Percentiles rank a stretch among this genome's conserved stretches.
Evolutionary conservation across 2,797 vertebrate genomes (phyloP).

Genomic region (Sarcoramphus papa): DNA sequence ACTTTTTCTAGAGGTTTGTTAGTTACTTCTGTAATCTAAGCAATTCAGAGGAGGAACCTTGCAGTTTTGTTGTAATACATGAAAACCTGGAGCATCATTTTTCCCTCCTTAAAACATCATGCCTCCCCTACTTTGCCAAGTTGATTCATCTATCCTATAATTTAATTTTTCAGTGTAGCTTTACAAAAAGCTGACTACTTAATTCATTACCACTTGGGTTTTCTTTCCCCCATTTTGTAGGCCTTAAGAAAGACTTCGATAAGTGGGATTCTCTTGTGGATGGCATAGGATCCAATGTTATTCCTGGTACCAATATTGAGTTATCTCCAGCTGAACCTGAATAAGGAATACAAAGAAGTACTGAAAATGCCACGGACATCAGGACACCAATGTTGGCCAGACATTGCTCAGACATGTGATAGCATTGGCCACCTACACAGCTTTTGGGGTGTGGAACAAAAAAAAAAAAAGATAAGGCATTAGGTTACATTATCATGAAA

Average conservation of each 20-base stretch:
- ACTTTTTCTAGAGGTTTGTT: neutral
- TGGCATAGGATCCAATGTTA: constrained; percentile 86
- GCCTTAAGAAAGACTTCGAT: constrained; percentile 84
- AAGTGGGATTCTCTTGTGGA: constrained; percentile 89
- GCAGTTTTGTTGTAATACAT: neutral
- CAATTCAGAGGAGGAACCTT: neutral
- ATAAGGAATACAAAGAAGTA: neutral
- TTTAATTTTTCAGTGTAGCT: neutral
- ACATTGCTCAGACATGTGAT: neutral
- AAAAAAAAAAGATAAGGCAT: neutral
- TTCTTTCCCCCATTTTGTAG: constrained; percentile 59
- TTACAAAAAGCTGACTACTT: neutral
- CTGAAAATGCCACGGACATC: neutral
- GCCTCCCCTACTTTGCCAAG: neutral
- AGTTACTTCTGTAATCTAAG: neutral
- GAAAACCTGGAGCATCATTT: neutral
- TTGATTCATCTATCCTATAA: neutral
- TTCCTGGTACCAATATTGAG: constrained; percentile 82
- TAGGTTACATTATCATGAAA: neutral
- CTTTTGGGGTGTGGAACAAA: neutral
- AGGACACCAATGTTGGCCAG: neutral
- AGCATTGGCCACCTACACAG: neutral
- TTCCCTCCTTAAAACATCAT: neutral
- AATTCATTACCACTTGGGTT: neutral
- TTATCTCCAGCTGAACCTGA: constrained; percentile 41